These are phyloP conservation scores for Enteromius thamalakanensis DNA, from an alignment of 2,797 vertebrate genomes.

Conservation along the genomic window DNA sequence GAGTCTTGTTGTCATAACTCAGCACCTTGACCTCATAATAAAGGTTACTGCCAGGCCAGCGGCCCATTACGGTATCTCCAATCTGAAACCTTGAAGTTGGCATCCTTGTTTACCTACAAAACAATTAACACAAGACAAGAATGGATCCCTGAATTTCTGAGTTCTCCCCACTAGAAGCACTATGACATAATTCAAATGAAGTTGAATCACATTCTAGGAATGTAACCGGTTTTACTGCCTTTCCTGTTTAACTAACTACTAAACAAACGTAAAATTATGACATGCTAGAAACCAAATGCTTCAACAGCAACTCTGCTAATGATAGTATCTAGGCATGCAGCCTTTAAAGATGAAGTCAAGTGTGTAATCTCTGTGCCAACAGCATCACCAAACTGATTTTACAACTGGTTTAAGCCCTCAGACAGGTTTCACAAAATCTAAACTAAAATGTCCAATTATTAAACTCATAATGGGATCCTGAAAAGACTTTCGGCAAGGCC, in stretches of 20 bases:
- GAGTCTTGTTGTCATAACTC: constrained; percentile 74
- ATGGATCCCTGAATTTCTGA: neutral
- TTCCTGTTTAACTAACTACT: neutral
- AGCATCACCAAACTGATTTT: neutral
- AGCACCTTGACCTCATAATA: constrained; percentile 93
- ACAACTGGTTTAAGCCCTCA: neutral
- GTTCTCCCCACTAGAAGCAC: neutral
- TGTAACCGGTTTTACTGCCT: neutral
- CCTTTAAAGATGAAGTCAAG: neutral
- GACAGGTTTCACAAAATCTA: neutral
- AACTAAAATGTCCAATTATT: neutral
- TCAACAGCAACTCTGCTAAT: neutral
- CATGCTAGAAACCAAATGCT: neutral
- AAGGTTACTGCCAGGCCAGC: constrained; percentile 95
- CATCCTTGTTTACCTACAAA: constrained; percentile 80
- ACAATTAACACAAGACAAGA: constrained; percentile 6
- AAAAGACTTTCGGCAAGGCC: neutral
- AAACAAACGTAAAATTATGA: neutral
- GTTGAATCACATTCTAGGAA: neutral
- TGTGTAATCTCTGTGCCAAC: neutral
- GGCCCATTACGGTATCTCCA: constrained; percentile 93
- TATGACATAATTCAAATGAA: neutral
- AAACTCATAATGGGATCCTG: neutral
- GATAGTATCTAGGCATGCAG: neutral
- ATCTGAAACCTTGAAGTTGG: constrained; percentile 80